phyloP scores from a whole-genome alignment of 2,888 invertebrate species.

The Eristalis tenax region DNA sequence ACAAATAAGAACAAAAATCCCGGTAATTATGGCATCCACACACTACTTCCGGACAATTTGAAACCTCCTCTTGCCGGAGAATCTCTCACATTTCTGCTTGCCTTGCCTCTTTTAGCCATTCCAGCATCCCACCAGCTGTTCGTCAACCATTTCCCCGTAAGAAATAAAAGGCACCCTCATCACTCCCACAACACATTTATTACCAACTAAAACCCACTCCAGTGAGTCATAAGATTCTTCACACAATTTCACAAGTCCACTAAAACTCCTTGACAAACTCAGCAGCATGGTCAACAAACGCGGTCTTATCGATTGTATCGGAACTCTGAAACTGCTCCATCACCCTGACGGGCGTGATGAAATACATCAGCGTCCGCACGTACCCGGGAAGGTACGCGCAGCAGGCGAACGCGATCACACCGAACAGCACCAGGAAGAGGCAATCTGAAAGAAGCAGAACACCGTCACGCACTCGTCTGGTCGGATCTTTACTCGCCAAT shows the following conservation, averaged over 20 bases:
- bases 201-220: background rate
- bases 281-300: background rate
- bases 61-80: too few species aligned
- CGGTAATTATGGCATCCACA: too few species aligned
- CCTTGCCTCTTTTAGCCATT: too few species aligned
- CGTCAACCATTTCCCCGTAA: too few species aligned
- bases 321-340: background rate
- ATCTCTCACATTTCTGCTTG: too few species aligned
- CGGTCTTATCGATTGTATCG: background rate
- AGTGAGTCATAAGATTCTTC: background rate
- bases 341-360: conserved; percentile 21
- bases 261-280: conserved; percentile 2
- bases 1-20: too few species aligned
- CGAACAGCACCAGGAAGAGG: conserved; percentile 11
- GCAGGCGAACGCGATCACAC: conserved; percentile 18
- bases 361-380: conserved; percentile 16
- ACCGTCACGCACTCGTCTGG: too few species aligned
- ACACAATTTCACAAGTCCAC: background rate
- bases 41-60: too few species aligned
- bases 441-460: conserved; percentile 33
- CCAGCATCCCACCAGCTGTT: too few species aligned
- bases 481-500: too few species aligned
- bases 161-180: background rate
- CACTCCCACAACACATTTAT: background rate
- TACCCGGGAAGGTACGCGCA: conserved; percentile 36